These are phyloP conservation scores for Tretioscincus oriximinensis DNA, from an alignment of 2,113 vertebrate species.

Conservation along the genomic window DNA sequence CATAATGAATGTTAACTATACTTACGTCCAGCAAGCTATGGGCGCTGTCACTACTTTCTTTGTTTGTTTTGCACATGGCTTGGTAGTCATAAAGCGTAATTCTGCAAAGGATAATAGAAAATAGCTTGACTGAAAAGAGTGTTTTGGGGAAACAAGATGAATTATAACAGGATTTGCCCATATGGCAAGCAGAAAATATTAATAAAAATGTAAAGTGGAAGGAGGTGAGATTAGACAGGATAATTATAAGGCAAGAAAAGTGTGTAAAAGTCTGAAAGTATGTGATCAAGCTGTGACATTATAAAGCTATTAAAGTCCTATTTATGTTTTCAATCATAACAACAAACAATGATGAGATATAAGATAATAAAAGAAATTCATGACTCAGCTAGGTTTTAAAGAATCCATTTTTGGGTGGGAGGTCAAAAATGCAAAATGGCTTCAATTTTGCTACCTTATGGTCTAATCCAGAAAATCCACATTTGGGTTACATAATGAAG, in stretches of 20 bases:
- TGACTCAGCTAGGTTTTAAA: no score
- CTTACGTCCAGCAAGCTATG: conserved; percentile 91
- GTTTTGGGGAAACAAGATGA: conserved; percentile 12
- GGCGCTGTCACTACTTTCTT: conserved; percentile 91
- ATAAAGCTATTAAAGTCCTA: not conserved
- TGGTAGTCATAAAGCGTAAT: conserved; percentile 98
- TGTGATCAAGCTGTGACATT: conserved; percentile 29
- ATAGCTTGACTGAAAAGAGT: conserved; percentile 65
- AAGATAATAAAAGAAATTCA: no score
- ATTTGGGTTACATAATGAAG: no score
- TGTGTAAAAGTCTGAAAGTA: not conserved
- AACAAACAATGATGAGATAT: no score
- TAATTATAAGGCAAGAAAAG: conserved; percentile 31
- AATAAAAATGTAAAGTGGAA: not conserved
- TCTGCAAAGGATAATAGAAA: conserved; percentile 73
- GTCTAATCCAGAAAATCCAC: no score
- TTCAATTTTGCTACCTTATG: no score
- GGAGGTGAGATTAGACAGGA: not conserved
- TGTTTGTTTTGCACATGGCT: conserved; percentile 91
- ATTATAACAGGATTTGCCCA: conserved; percentile 1
- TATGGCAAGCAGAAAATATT: conserved; percentile 11
- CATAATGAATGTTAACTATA: conserved; percentile 43
- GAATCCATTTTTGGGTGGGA: no score
- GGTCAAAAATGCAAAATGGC: no score
- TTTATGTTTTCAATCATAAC: no score